These are phyloP conservation scores for Amiota mariae DNA, from an alignment of 2,888 invertebrate species.

Conservation along the genomic window DNA sequence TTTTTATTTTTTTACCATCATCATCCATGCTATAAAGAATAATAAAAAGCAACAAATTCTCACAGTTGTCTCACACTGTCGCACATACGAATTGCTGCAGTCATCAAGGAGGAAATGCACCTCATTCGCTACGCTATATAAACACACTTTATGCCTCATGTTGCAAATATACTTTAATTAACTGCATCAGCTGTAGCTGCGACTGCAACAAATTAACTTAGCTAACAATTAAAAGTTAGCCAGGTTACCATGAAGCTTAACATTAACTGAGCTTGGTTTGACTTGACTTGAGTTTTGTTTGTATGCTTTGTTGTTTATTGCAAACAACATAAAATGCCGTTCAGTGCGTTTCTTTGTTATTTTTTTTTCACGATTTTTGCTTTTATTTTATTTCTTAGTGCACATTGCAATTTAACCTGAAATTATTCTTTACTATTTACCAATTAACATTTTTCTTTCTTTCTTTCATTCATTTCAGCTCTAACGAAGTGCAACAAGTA, in stretches of 20 bases:
- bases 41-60: too few relatives aligned
- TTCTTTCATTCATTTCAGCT: conserved; percentile 44
- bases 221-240: conserved; percentile 11
- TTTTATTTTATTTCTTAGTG: background rate
- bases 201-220: background rate
- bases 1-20: too few relatives aligned
- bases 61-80: background rate
- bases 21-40: too few relatives aligned
- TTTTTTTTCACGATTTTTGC: background rate
- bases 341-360: background rate
- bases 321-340: too few relatives aligned
- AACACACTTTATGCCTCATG: conserved; percentile 1
- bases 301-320: background rate
- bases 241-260: conserved; percentile 7
- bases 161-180: conserved; percentile 54
- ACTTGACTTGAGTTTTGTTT: background rate
- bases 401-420: background rate
- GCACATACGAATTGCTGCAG: background rate
- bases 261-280: background rate
- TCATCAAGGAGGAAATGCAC: conserved; percentile 28
- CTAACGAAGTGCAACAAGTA: background rate
- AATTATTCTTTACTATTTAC: conserved; percentile 45
- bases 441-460: conserved; percentile 55
- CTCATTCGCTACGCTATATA: conserved; percentile 2
- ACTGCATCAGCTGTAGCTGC: conserved; percentile 41